Percentiles rank a stretch among this genome's conserved stretches.
Conservation (phyloP, 2,888 invertebrate species). For the Rugalucina vietnamica region DNA sequence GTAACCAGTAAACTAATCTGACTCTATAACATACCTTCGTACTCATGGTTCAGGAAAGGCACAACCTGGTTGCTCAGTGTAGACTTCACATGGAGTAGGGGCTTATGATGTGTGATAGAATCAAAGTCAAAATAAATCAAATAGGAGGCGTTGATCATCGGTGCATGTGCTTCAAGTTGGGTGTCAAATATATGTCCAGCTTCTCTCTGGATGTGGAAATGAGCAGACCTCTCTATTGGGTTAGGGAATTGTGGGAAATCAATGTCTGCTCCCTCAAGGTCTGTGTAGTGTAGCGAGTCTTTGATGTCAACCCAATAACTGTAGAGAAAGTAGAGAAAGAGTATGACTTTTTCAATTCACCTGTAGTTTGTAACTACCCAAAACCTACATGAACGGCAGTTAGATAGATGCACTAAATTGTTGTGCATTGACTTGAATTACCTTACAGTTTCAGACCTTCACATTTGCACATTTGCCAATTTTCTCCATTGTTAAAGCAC, state of each 20-base stretch:
- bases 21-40: slow-evolving; percentile 48
- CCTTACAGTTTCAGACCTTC: too few species aligned
- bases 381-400: neutral
- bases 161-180: slow-evolving; percentile 7
- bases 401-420: too few species aligned
- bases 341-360: neutral
- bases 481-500: too few species aligned
- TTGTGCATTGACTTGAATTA: too few species aligned
- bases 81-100: slow-evolving; percentile 33
- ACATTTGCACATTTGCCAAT: too few species aligned
- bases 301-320: slow-evolving; percentile 32
- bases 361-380: neutral
- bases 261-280: slow-evolving; percentile 30
- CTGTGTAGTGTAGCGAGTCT: slow-evolving; percentile 1
- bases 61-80: neutral
- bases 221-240: slow-evolving; percentile 4
- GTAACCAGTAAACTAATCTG: too few species aligned
- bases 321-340: slow-evolving; percentile 9
- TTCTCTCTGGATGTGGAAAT: slow-evolving; percentile 21
- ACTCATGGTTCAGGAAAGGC: slow-evolving; percentile 40
- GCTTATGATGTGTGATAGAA: slow-evolving; percentile 42
- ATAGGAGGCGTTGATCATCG: slow-evolving; percentile 21
- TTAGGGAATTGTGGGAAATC: neutral
- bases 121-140: slow-evolving; percentile 46
- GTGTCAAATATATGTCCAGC: slow-evolving; percentile 21